Percentiles rank a stretch among this genome's conserved stretches.
Conservation (phyloP, 2,888 invertebrate species). For the Philonicus albiceps region DNA sequence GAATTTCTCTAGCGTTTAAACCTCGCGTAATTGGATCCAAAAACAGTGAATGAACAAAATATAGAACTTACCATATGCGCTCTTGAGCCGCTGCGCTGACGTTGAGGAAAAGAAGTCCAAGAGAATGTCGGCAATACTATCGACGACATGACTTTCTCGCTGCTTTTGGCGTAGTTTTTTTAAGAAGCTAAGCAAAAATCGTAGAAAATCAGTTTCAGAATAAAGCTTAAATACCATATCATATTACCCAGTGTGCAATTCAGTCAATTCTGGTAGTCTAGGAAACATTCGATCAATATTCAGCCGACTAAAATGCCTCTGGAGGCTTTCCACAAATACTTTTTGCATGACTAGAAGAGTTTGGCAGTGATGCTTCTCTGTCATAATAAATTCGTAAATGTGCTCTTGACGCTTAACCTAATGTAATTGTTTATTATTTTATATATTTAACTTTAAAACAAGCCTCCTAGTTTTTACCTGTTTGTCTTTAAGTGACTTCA, state of each 20-base stretch:
- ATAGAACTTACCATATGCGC: constrained; percentile 74
- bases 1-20: background rate
- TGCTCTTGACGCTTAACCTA: constrained; percentile 94
- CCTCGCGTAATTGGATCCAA: background rate
- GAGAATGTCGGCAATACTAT: constrained; percentile 85
- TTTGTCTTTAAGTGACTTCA: constrained; percentile 72
- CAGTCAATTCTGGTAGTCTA: constrained; percentile 82
- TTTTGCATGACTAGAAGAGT: constrained; percentile 94
- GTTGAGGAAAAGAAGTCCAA: constrained; percentile 78
- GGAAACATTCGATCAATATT: constrained; percentile 92
- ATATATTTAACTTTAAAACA: background rate
- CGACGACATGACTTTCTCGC: constrained; percentile 72
- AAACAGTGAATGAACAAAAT: background rate
- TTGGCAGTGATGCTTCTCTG: constrained; percentile 95
- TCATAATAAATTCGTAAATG: constrained; percentile 94
- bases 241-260: constrained; percentile 75
- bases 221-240: background rate
- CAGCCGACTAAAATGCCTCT: constrained; percentile 73
- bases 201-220: constrained; percentile 1
- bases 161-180: constrained; percentile 61
- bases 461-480: constrained; percentile 52
- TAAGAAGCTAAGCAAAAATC: constrained; percentile 54
- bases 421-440: background rate
- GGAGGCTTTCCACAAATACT: constrained; percentile 90
- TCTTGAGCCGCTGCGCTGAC: constrained; percentile 76